Evolutionary conservation across 2,888 invertebrate genomes (phyloP), one percentile per base, ranked within the genome.

Genomic region (Alcis repandata): DNA sequence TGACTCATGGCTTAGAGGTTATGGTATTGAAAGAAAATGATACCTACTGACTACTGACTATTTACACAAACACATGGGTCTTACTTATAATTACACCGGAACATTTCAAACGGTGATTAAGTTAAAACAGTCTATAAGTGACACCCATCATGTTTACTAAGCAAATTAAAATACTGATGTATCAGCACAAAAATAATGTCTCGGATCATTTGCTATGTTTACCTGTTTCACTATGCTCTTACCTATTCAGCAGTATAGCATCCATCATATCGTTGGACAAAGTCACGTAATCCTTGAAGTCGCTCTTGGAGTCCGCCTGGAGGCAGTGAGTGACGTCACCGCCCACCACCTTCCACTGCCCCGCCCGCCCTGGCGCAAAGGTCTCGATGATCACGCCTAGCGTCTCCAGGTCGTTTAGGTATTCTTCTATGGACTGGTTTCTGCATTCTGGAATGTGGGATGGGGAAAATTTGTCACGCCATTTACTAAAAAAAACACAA

Each of bases 231-330:
- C 9, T 40, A 8, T 1, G 20, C 1, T 56, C 82, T 94, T 87
- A 97, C 97, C 96, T 96, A 82, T 96, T 96, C 92, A 97, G 95
- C 48, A 97, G 94, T 49, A 96, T 91, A 2, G 96, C 96, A 27
- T 95, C 94, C 78, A 96, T 93, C 71, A 95, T 88, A 68, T 94
- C 91, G 68, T 93, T 93, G 0, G 95, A 94, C 54, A 94, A 84
- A 0, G 93, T 91, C 33, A 95, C 84, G 68, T 94, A 94, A 73
- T 93, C 94, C 72, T 89, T 91, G 9, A 94, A 94, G 77, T 94
- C 94, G 49, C 95, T 95, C 56, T 89, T 89, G 58, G 94, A 93
- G 64, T 94, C 92, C 0, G 87, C 89, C 1, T 92, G 86, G 0
- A 92, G 82, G 66, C 95, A 94, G 32, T 75, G 77, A 0, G 94